Evolutionary conservation across 2,113 vertebrate species (phyloP).

Genomic region (Gorsachius goisagi): DNA sequence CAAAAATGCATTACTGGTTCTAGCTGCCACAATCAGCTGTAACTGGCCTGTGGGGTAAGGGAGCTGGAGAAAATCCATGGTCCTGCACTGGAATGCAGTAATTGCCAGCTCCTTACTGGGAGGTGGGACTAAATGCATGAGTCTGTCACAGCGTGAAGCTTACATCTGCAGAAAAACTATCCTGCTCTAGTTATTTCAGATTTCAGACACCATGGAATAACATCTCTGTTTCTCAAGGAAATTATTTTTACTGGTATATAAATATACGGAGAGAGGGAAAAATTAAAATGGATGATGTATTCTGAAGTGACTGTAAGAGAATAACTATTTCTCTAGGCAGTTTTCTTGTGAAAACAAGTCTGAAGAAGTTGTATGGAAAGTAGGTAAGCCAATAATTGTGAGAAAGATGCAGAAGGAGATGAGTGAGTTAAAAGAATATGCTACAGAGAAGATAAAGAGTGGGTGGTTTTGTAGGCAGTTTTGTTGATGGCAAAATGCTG

Average conservation of each 20-base stretch:
- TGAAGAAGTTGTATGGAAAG: background rate
- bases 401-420: background rate
- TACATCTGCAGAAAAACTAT: background rate
- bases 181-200: background rate
- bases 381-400: background rate
- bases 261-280: background rate
- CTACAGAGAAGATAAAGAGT: constrained; percentile 33
- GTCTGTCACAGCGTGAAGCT: background rate
- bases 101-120: constrained; percentile 7
- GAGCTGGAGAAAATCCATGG: background rate
- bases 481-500: constrained; percentile 41
- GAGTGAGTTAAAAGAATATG: background rate
- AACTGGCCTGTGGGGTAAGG: background rate
- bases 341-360: background rate
- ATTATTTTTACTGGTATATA: background rate
- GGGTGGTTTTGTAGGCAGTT: constrained; percentile 10
- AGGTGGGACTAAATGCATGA: background rate
- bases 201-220: background rate
- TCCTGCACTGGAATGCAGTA: background rate
- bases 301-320: background rate
- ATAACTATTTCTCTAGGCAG: background rate
- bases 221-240: background rate
- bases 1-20: background rate
- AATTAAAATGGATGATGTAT: background rate
- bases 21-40: background rate